phyloP scores from a whole-genome alignment of 1,140 invertebrate genomes.

The Antheraea mylitta region DNA sequence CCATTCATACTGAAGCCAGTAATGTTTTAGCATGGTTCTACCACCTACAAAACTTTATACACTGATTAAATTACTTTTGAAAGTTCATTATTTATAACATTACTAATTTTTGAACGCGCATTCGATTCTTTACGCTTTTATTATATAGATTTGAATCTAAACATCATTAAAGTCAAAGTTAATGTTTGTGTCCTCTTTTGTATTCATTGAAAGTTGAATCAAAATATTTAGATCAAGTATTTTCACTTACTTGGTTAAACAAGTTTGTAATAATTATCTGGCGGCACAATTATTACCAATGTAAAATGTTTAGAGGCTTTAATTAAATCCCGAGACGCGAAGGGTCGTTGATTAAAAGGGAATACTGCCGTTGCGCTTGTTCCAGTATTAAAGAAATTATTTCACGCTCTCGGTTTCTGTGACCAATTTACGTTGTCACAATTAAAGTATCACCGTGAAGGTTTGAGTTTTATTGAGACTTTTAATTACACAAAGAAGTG shows the following conservation, averaged over 20 bases:
- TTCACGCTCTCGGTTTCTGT: slow-evolving; percentile 31
- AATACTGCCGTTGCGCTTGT: slow-evolving; percentile 37
- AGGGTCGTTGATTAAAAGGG: slow-evolving; percentile 53
- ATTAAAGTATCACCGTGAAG: slow-evolving; percentile 23
- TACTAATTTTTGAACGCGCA: too few relatives aligned
- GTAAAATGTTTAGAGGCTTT: slow-evolving; percentile 55
- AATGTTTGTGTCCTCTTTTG: neutral
- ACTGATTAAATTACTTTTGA: too few relatives aligned
- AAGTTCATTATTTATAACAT: too few relatives aligned
- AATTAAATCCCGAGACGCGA: slow-evolving; percentile 54
- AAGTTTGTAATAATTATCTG: slow-evolving; percentile 40
- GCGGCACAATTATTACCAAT: slow-evolving; percentile 55
- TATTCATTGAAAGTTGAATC: neutral
- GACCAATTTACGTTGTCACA: slow-evolving; percentile 25
- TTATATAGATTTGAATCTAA: too few relatives aligned
- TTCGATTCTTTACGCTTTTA: too few relatives aligned
- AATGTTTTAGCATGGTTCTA: too few relatives aligned
- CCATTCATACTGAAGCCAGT: too few relatives aligned
- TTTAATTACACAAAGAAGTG: neutral
- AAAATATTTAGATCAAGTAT: slow-evolving; percentile 24
- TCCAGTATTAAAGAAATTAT: slow-evolving; percentile 47
- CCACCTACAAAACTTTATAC: too few relatives aligned
- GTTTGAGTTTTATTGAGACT: slow-evolving; percentile 22
- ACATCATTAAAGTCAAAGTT: neutral
- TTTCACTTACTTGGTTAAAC: slow-evolving; percentile 44